Conservation (phyloP, 2,113 vertebrate genomes). For the Pelecanoides urinatrix region DNA sequence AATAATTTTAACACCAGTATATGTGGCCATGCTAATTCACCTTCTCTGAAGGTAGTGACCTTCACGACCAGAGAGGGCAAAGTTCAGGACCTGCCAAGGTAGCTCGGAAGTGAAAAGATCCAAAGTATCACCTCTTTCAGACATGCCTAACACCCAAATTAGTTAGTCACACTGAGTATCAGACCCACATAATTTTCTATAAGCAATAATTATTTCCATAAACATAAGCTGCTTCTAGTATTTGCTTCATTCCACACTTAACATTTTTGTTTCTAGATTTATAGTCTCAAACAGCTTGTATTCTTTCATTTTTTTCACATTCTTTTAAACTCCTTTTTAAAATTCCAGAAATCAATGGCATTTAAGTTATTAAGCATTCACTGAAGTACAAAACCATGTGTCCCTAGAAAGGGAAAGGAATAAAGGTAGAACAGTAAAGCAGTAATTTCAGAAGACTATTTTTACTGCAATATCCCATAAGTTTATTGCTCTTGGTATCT, state of each 20-base stretch:
- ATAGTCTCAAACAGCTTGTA: not conserved
- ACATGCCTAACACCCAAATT: not conserved
- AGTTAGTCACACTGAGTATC: not conserved
- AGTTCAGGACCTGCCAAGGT: not conserved
- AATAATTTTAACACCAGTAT: not conserved
- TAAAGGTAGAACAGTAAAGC: not conserved
- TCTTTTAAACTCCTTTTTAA: not conserved
- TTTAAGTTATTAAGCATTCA: not conserved
- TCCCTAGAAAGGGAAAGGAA: not conserved
- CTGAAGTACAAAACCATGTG: rapidly evolving
- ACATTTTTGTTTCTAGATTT: not conserved
- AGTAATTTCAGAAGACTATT: not conserved
- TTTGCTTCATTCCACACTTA: not conserved
- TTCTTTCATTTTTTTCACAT: not conserved
- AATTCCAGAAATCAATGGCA: not conserved
- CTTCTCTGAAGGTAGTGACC: not conserved
- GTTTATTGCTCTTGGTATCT: not conserved
- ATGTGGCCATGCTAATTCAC: not conserved
- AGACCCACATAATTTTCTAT: not conserved
- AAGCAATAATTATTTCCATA: not conserved
- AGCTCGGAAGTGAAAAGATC: not conserved
- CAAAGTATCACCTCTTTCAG: not conserved
- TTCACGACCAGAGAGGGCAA: not conserved
- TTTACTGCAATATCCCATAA: not conserved
- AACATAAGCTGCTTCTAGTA: not conserved